Evolutionary conservation across 30 jellyfish, hydroid and myxozoan species (phyloP), one percentile per base, ranked within the genome.

Genomic region (Cassiopea andromeda): DNA sequence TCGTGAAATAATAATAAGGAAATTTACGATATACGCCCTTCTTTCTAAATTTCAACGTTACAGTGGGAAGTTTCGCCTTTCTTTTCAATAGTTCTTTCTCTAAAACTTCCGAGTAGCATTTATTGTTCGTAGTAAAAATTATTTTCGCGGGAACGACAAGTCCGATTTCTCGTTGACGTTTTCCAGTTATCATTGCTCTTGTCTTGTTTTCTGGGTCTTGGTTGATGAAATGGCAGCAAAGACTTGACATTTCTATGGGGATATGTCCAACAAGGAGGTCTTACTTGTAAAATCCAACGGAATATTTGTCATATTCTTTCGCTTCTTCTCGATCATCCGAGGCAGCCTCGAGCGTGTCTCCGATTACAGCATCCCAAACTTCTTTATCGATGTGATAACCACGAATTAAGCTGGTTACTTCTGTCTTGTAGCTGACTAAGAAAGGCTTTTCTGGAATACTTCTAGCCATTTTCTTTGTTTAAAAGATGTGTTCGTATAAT

Each of bases 121-220:
- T 79, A 79, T 47, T 79, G 88, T 79, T 79, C 88, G 64, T 44
- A 49, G 88, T 79, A 70, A 69, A 82, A 82, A 82, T 82, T 61
- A 82, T 48, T 69, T 82, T 82, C 80, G 87, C 90, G 69, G 92
- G 91, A 82, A 82, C 91, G 88, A 67, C 60, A 61, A 82, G 91
- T 82, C 91, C 60, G 80, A 58, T 82, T 82, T 82, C 91, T 70
- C 50, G 88, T 49, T 79, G 88, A 27, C 82, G 88, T 79, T 79
- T 79, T 79, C 88, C 88, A 79, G 80, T 47, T 79, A 79, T 79
- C 82, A 19, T 79, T 79, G 88, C 88, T 19, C 82, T 79, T 50
- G 58, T 44, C 82, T 60, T 79, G 88, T 79, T 60, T 8, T 60
- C 88, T 79, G 88, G 88, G 82, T 79, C 49, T 79, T 79, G 83